Evolutionary conservation across 2,888 invertebrate species (phyloP).

Genomic region (Spodoptera littoralis): DNA sequence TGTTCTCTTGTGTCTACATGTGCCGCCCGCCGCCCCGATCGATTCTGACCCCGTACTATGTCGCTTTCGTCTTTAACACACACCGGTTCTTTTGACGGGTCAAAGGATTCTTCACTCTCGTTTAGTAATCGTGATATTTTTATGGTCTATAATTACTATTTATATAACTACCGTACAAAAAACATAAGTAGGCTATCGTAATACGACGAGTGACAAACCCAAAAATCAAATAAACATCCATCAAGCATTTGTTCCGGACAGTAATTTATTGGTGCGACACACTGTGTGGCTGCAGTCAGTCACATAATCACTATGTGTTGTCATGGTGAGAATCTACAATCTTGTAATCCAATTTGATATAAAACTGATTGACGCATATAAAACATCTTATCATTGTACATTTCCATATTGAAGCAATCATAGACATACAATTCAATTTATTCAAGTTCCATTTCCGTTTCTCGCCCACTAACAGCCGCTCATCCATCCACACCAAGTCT

Average conservation of each 20-base stretch:
- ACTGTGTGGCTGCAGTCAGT: too few species aligned
- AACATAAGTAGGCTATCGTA: too few species aligned
- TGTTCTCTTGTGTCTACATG: conserved; percentile 67
- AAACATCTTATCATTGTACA: conserved; percentile 66
- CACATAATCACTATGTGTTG: too few species aligned
- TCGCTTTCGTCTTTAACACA: conserved; percentile 74
- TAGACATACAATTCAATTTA: conserved; percentile 81
- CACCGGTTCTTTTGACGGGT: conserved; percentile 73
- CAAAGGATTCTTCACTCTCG: conserved; percentile 56
- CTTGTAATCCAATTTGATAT: conserved; percentile 1
- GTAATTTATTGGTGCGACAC: too few species aligned
- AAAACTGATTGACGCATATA: conserved; percentile 56
- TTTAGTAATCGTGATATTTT: conserved; percentile 32
- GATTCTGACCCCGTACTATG: conserved; percentile 82
- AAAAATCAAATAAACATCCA: too few species aligned
- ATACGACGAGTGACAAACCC: too few species aligned
- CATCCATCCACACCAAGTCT: conserved; percentile 71
- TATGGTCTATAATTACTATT: too few species aligned
- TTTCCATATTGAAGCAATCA: conserved; percentile 76
- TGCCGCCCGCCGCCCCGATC: conserved; percentile 72
- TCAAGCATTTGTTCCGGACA: too few species aligned
- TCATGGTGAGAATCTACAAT: conserved; percentile 7
- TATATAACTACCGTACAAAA: too few species aligned
- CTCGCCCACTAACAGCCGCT: conserved; percentile 74
- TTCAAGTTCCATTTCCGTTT: conserved; percentile 78